Base-by-base conservation (phyloP, 2,113 vertebrate genomes). In the Phycodurus eques region DNA sequence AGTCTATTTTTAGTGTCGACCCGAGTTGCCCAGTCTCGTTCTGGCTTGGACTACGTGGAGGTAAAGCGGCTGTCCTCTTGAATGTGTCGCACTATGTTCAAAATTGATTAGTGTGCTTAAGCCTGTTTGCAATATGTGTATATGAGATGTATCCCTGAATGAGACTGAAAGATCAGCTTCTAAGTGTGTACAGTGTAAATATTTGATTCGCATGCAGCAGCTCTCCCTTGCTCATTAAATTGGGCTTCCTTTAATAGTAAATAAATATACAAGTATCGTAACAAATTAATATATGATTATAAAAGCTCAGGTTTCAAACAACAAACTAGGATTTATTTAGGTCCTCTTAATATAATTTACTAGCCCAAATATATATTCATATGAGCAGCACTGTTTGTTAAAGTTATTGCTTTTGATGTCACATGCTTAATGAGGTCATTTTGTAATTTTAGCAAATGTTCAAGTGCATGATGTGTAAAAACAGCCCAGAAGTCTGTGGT, bases 181-280 rank as follows among this genome's bases (percentile, higher is more conserved):
- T 64, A 19, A 61, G 43, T 31, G 63, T 65, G 64, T 66, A 66
- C 44, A 66, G 64, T 66, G 64, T 66, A 66, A 66, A 66, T 66
- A 65, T 47, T 47, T 5, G 10, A 66, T 43, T 66, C 44, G 44
- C 64, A 66, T 27, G 22, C 43, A 47, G 64, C 64, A 47, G 14
- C 5, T 15, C 7, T 19, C 27, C 15, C 22, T 46, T 5, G 43
- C 2, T 46, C 43, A 9, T 47, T 47, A 11, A 47, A 47, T 7
- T 27, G 2, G 20, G 8, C 5, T 8, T 43, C 42, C 31, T 46
- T 31, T 43, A 2, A 46, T 44, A 44, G 11, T 65, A 64, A 19
- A 8, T 20, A 46, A 65, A 12, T 8, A 42, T 4, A 46, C 6
- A 44, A 43, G 39, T 44, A 46, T 46, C 15, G 62, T 59, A 59